A percentile compares a stretch with the other conserved stretches of the same genome.
These are phyloP conservation scores for Micronisus gabar DNA, from an alignment of 2,113 vertebrate genomes.

Conservation along the genomic window DNA sequence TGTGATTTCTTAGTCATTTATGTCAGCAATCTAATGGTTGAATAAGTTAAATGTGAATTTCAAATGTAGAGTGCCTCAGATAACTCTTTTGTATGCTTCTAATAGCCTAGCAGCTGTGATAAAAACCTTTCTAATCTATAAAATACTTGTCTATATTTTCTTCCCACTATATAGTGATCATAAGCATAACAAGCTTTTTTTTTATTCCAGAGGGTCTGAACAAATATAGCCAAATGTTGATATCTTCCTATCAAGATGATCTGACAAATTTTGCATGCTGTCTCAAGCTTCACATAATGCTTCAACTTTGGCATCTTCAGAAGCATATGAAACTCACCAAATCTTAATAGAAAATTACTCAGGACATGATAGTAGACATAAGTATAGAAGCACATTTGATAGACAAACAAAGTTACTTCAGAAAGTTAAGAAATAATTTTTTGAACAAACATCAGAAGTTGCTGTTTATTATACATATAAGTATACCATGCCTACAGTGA, in stretches of 20 bases:
- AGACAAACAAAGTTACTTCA: background rate
- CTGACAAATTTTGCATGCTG: background rate
- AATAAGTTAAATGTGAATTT: slow-evolving; percentile 34
- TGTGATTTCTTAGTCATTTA: background rate
- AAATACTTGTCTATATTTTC: background rate
- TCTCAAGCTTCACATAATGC: background rate
- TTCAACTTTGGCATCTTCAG: background rate
- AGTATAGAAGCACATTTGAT: background rate
- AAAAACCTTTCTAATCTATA: background rate
- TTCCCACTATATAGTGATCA: background rate
- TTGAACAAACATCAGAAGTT: background rate
- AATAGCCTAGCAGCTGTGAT: background rate
- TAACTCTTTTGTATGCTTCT: background rate
- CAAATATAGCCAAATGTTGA: background rate
- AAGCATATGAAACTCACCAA: background rate
- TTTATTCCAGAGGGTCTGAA: background rate
- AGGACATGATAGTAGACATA: background rate
- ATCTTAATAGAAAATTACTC: background rate
- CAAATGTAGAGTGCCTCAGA: slow-evolving; percentile 2
- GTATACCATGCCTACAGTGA: background rate
- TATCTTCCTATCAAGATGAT: background rate
- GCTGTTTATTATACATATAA: background rate
- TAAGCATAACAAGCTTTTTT: background rate
- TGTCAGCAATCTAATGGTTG: slow-evolving; percentile 5
- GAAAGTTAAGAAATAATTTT: background rate